These are phyloP conservation scores for Microcebus ravelobensis DNA, from an alignment of 2,113 vertebrate genomes.

Conservation along the genomic window DNA sequence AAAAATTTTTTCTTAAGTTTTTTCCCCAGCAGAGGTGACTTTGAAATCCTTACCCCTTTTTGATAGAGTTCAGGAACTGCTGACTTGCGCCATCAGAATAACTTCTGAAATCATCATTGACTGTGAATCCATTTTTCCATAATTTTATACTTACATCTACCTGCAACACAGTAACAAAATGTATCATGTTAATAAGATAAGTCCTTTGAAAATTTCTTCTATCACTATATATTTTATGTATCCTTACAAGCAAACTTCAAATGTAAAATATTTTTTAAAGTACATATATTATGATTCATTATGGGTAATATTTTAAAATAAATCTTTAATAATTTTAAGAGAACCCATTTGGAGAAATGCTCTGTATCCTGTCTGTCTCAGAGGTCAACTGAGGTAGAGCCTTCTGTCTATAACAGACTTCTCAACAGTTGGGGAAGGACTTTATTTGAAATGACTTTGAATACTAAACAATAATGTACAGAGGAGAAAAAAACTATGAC, in stretches of 20 bases:
- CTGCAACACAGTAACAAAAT: conserved; percentile 81
- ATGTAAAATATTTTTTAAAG: conserved; percentile 33
- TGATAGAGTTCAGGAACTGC: conserved; percentile 95
- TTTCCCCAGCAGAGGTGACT: too few species aligned
- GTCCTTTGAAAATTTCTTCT: conserved; percentile 37
- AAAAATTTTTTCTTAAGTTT: too few species aligned
- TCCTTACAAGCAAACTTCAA: conserved; percentile 33
- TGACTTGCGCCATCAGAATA: conserved; percentile 91
- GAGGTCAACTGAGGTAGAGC: not conserved
- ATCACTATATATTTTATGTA: conserved; percentile 48
- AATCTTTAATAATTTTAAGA: not conserved
- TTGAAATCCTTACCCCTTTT: conserved; percentile 88
- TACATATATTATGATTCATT: conserved; percentile 42
- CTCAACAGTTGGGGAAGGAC: not conserved
- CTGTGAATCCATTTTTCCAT: conserved; percentile 97
- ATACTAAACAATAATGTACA: not conserved
- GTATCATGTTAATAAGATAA: conserved; percentile 1
- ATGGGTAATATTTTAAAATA: not conserved
- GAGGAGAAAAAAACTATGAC: not conserved
- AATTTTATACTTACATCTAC: conserved; percentile 94
- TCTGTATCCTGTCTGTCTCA: not conserved
- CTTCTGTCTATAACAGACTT: not conserved
- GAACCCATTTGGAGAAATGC: not conserved
- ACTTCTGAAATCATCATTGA: conserved; percentile 93
- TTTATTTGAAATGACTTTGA: not conserved